These are phyloP conservation scores for Philotrypesis tridentata DNA, from an alignment of 1,140 invertebrate species.

Conservation along the genomic window DNA sequence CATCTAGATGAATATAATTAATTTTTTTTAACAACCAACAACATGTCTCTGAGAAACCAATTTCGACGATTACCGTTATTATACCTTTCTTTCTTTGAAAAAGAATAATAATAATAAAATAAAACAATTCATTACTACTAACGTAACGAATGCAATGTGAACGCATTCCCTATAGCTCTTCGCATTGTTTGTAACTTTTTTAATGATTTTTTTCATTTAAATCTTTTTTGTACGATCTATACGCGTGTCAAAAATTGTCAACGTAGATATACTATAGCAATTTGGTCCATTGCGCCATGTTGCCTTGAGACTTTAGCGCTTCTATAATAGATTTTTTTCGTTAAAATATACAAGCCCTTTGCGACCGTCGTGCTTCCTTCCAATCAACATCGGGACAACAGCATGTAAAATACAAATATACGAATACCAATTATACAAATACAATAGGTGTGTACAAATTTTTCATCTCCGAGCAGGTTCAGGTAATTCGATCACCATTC, in stretches of 20 bases:
- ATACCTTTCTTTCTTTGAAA: background rate
- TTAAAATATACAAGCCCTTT: conserved; percentile 34
- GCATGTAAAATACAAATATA: conserved; percentile 39
- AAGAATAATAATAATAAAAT: too few species aligned
- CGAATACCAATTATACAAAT: conserved; percentile 45
- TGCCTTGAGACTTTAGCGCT: conserved; percentile 42
- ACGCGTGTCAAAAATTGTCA: conserved; percentile 28
- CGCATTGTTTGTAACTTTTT: background rate
- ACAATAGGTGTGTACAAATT: background rate
- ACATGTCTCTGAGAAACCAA: conserved; percentile 45
- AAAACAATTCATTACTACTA: conserved; percentile 43
- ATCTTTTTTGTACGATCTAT: conserved; percentile 17
- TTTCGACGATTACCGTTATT: conserved; percentile 26
- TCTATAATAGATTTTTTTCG: conserved; percentile 25
- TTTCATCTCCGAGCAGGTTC: background rate
- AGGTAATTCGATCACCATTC: background rate
- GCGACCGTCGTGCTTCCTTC: background rate
- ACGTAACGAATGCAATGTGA: conserved; percentile 42
- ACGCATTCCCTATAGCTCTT: conserved; percentile 31
- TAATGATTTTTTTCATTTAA: background rate
- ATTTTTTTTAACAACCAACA: conserved; percentile 45
- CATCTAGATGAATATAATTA: conserved; percentile 47
- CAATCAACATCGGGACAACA: conserved; percentile 31
- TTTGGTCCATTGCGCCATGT: conserved; percentile 48
- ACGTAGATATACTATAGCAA: conserved; percentile 33